Base-by-base conservation (phyloP, 2,113 vertebrate genomes). In the Aphelocoma coerulescens region DNA sequence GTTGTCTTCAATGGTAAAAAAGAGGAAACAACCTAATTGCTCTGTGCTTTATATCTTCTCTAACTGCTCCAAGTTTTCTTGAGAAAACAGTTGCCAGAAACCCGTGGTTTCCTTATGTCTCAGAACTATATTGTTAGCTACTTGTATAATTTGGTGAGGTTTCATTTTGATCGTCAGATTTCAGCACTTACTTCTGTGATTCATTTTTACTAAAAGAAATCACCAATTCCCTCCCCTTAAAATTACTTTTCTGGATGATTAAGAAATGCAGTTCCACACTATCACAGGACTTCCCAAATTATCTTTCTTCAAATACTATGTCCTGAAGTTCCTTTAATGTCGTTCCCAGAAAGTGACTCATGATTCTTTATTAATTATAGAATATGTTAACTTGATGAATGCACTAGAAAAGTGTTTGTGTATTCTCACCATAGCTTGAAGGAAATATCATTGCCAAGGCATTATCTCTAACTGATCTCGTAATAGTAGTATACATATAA, bases 301-400 rank as follows among this genome's bases (percentile, higher is more conserved):
- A 35, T 71, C 27, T 94, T 49, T 69, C 55, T 86, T 89, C 52
- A 84, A 54, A 71, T 49, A 41, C 32, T 63, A 0, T 52, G 23
- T 93, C 79, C 83, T 59, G 33, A 88, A 93, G 28, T 74, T 81
- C 49, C 37, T 92, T 96, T 92, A 84, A 86, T 94, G 17, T 16
- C 44, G 24, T 88, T 95, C 73, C 92, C 86, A 92, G 91, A 93
- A 93, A 91, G 15, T 96, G 83, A 95, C 68, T 84, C 68, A 92
- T 41, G 51, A 49, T 51, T 84, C 75, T 87, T 84, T 65, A 94
- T 84, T 95, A 94, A 92, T 95, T 93, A 87, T 66, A 65, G 69
- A 92, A 49, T 91, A 91, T 78, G 69, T 73, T 95, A 93, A 90
- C 67, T 88, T 93, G 84, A 90, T 91, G 85, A 88, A 51, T 88